phyloP scores from a whole-genome alignment of 2,888 invertebrate genomes.

The Cheilosia impressa region DNA sequence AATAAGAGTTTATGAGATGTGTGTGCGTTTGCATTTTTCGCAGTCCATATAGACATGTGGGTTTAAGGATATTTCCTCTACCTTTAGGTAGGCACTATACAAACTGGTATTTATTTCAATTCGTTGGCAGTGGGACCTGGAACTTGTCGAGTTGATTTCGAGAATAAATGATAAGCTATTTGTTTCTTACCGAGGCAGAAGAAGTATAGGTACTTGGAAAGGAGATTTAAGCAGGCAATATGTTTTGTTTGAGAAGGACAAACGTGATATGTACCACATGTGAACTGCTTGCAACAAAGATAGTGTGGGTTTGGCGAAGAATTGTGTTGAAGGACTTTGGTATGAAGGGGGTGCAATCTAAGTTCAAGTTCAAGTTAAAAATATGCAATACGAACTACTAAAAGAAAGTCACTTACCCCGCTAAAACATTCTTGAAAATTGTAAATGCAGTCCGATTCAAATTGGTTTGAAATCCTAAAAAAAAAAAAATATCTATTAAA shows the following conservation, averaged over 20 bases:
- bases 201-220: neutral
- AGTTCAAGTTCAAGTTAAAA: too few species aligned
- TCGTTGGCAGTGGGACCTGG: neutral
- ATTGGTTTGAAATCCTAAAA: too few species aligned
- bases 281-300: too few species aligned
- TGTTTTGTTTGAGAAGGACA: slow-evolving; percentile 25
- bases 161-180: slow-evolving; percentile 38
- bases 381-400: too few species aligned
- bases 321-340: too few species aligned
- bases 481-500: too few species aligned
- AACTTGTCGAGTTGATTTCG: neutral
- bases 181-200: slow-evolving; percentile 59
- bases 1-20: slow-evolving; percentile 61
- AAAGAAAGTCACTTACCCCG: too few species aligned
- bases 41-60: neutral
- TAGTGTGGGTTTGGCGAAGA: too few species aligned
- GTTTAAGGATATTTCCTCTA: slow-evolving; percentile 14
- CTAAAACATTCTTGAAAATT: too few species aligned
- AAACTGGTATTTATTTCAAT: slow-evolving; percentile 27
- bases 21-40: slow-evolving; percentile 63
- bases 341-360: too few species aligned
- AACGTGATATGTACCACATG: too few species aligned
- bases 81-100: neutral
- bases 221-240: slow-evolving; percentile 10
- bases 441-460: too few species aligned